Base-by-base conservation (phyloP, 2,888 invertebrate species). In the Salpingus planirostris region DNA sequence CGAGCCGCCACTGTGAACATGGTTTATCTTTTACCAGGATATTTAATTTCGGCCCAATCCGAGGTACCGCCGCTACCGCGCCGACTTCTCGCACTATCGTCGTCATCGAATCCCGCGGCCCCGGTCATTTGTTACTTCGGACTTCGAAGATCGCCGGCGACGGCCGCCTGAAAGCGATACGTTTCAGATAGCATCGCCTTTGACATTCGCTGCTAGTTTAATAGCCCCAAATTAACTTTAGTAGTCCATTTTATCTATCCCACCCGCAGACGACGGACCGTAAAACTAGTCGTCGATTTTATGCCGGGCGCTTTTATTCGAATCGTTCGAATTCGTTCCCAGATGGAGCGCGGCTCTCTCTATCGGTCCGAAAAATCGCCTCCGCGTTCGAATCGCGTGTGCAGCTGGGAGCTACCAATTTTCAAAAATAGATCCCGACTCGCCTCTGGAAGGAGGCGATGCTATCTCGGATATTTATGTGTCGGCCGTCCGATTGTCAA, bases 11-110 rank as follows among this genome's bases (percentile, higher is more conserved):
- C n/a, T n/a, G n/a, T n/a, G 35, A 39, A 38, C 34, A 38, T 28
- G 35, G 46, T 46, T 55, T 53, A 55, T 55, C 56, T 53, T 50
- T 41, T 49, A 52, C 50, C 43, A 46, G 46, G 49, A 50, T 55
- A 58, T 59, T 59, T 59, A 60, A 59, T 60, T 60, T 59, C 52
- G 46, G 55, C 54, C 57, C 56, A 55, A 55, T 53, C 51, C 55
- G 44, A 44, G n/a, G n/a, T n/a, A n/a, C n/a, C n/a, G n/a, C n/a
- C n/a, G n/a, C n/a, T n/a, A n/a, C n/a, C n/a, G n/a, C n/a, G n/a
- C 49, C 41, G 46, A 52, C 45, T 52, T 49, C 49, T 51, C 49
- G 52, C 51, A 51, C n/a, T n/a, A n/a, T n/a, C 52, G 55, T 56
- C 54, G 53, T 55, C 57, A 53, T 55, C 55, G 52, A 54, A 55